These are phyloP conservation scores for Agriopis marginaria DNA, from an alignment of 2,888 invertebrate species.

Conservation along the genomic window DNA sequence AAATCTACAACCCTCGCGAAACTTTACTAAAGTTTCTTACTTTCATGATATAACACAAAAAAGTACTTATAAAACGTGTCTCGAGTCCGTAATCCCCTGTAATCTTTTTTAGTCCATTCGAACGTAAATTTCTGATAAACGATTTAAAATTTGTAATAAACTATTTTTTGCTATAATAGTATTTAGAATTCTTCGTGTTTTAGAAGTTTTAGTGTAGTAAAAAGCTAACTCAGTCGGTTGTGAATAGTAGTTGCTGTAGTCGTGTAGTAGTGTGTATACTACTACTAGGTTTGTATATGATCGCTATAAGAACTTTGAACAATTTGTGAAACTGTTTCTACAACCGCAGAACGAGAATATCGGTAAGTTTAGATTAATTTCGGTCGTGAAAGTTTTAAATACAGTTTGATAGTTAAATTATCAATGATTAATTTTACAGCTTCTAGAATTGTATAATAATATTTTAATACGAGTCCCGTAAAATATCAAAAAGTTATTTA, in stretches of 20 bases:
- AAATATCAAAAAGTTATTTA: not conserved
- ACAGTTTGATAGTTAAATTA: not conserved
- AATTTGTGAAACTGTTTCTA: slow-evolving; percentile 23
- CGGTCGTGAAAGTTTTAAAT: not conserved
- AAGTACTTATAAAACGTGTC: slow-evolving; percentile 18
- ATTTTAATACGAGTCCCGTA: slow-evolving; percentile 9
- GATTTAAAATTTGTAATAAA: slow-evolving; percentile 22
- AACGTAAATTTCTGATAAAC: slow-evolving; percentile 12
- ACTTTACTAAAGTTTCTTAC: slow-evolving; percentile 39
- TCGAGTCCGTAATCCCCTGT: slow-evolving; percentile 15
- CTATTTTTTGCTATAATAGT: slow-evolving; percentile 23
- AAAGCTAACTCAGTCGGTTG: slow-evolving; percentile 66
- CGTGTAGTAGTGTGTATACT: slow-evolving; percentile 54
- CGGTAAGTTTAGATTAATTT: slow-evolving; percentile 36
- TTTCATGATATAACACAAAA: slow-evolving; percentile 20
- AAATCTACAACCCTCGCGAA: slow-evolving; percentile 32
- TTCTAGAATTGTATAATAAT: slow-evolving; percentile 23
- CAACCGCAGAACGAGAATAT: slow-evolving; percentile 17
- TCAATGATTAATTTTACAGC: slow-evolving; percentile 4
- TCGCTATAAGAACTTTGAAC: slow-evolving; percentile 33
- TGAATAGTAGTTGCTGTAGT: slow-evolving; percentile 58
- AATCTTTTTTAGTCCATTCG: slow-evolving; percentile 8
- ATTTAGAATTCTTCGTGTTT: slow-evolving; percentile 38
- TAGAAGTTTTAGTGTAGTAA: slow-evolving; percentile 50
- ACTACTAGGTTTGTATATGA: slow-evolving; percentile 54